Evolutionary conservation across 2,113 vertebrate species (phyloP).

Genomic region (Microcebus griseorufus): DNA sequence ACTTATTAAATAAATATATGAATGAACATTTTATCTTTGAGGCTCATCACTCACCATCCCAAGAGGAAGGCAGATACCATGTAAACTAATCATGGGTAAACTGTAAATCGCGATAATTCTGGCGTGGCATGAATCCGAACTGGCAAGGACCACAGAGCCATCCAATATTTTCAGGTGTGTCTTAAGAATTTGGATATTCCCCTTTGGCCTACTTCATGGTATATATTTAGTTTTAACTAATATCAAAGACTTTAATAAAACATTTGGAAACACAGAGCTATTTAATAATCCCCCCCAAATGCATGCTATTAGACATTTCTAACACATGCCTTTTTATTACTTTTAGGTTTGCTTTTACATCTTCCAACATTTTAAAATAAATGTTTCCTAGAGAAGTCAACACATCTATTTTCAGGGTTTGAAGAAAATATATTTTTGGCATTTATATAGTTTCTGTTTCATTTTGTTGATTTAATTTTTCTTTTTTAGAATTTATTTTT

Average conservation of each 20-base stretch:
- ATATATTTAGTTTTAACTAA: slow-evolving; percentile 31
- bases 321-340: not conserved
- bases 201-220: not conserved
- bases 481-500: slow-evolving; percentile 38
- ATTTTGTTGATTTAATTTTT: slow-evolving; percentile 49
- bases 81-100: not conserved
- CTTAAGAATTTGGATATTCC: not conserved
- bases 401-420: slow-evolving; percentile 48
- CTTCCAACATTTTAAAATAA: slow-evolving; percentile 47
- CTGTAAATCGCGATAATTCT: not conserved
- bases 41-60: not conserved
- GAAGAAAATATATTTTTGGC: slow-evolving; percentile 56
- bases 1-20: not conserved
- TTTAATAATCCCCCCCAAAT: not conserved
- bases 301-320: not conserved
- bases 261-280: not conserved
- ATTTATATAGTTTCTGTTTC: slow-evolving; percentile 16
- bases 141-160: not conserved
- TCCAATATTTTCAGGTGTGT: not conserved
- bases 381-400: slow-evolving; percentile 12
- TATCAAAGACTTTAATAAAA: slow-evolving; percentile 18
- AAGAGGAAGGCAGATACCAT: not conserved
- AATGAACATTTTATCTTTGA: not conserved
- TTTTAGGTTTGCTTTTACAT: slow-evolving; percentile 9
- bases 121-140: not conserved